Conservation (phyloP, 2,888 invertebrate genomes). For the Auanema sp. region DNA sequence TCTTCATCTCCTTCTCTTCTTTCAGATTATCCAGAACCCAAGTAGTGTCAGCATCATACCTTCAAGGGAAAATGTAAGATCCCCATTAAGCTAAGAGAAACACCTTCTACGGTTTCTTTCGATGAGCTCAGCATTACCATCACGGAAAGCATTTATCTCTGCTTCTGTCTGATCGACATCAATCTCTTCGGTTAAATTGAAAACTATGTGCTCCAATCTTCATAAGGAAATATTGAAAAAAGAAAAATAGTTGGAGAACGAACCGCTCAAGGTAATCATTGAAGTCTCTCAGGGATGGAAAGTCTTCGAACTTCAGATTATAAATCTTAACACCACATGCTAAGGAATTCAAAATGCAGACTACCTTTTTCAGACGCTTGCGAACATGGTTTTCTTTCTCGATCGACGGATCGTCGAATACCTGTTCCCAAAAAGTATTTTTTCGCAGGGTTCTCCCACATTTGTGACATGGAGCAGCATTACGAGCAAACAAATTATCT, state of each 20-base stretch:
- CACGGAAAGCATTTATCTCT: conserved; percentile 50
- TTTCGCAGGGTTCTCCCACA: conserved; percentile 79
- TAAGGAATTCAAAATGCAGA: neutral
- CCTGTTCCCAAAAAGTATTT: conserved; percentile 86
- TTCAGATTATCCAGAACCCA: conserved; percentile 70
- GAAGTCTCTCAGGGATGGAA: conserved; percentile 79
- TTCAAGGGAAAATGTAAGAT: conserved; percentile 10
- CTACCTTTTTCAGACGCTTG: conserved; percentile 75
- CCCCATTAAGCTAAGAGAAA: neutral
- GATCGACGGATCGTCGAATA: conserved; percentile 92
- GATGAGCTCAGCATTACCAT: conserved; percentile 52
- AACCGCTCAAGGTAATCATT: conserved; percentile 96
- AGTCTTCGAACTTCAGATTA: conserved; percentile 93
- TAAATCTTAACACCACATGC: conserved; percentile 71
- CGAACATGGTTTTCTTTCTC: conserved; percentile 97
- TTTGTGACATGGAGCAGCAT: conserved; percentile 83
- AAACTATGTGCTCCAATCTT: conserved; percentile 48
- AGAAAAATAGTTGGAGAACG: conserved; percentile 68
- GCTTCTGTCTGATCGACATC: conserved; percentile 51
- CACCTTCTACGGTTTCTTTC: conserved; percentile 56
- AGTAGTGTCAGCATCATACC: conserved; percentile 71
- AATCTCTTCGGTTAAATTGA: conserved; percentile 50
- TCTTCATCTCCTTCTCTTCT: conserved; percentile 49
- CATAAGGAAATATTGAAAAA: conserved; percentile 6
- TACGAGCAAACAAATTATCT: conserved; percentile 85